Evolutionary conservation across 1,140 invertebrate species (phyloP), one percentile per base, ranked within the genome.

Genomic region (Bombus confusus): DNA sequence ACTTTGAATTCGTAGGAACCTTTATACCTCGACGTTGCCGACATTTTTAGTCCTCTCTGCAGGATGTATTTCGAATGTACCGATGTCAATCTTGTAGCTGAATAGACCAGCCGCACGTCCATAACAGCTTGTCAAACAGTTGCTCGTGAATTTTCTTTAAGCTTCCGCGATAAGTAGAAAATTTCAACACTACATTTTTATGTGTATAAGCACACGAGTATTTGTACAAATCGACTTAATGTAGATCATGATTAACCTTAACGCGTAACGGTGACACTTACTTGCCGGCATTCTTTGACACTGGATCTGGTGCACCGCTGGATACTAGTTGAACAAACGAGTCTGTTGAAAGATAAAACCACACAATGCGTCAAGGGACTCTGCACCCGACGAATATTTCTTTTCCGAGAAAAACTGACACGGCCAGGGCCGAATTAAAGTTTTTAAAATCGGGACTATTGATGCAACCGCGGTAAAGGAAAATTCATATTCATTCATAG

Each of bases 271-370:
- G 34, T 57, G 66, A 86, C 72, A 85, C 79, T 69, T 68, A 62
- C 41, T 34, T 15, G 59, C 39, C 74, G 86, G 85, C 39, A 34
- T 83, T 87, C 86, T 92, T 92, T 92, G 92, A 92, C 85, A 90
- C 80, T 85, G 85, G 85, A 91, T 75, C 86, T 69, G 83, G 28
- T 68, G 69, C 90, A 71, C 88, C 62, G 86, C 74, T 90, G 87
- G 90, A 89, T 88, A 90, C 89, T 86, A 82, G 88, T 91, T 83
- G 91, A 86, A 92, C 89, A 91, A 93, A 93, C 91, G 90, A 91
- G 88, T 76, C 91, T 89, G 92, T 92, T 93, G 92, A 93, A 92
- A 93, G 92, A 93, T 93, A 92, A 93, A 93, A 93, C 92, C 91
- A 85, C 92, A 93, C 92, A 93, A 93, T 92, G 80, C 92, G 39